Percentiles rank a stretch among this genome's conserved stretches.
These are phyloP conservation scores for Heterochromis multidens DNA, from an alignment of 2,113 vertebrate species.

Conservation along the genomic window DNA sequence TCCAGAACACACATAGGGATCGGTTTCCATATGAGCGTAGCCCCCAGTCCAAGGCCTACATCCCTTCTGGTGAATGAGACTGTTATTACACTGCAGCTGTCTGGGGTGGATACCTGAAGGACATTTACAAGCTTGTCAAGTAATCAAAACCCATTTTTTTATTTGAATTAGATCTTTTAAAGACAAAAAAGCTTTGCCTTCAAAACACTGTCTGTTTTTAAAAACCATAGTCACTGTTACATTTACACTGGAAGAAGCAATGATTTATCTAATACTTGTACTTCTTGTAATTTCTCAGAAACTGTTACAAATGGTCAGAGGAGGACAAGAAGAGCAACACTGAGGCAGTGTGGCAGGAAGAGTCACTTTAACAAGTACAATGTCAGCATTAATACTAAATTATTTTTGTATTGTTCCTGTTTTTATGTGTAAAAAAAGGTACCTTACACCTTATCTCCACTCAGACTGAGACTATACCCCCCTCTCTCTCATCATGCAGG, in stretches of 20 bases:
- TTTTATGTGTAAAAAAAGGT: background rate
- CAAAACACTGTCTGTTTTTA: background rate
- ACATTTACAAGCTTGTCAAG: conserved; percentile 41
- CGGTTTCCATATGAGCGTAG: conserved; percentile 27
- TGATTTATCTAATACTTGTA: background rate
- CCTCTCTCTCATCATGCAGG: no score
- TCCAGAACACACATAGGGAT: background rate
- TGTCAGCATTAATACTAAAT: background rate
- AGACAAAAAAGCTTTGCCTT: background rate
- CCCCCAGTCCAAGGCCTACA: conserved; percentile 9
- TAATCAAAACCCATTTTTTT: background rate
- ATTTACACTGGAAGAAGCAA: background rate
- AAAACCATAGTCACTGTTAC: background rate
- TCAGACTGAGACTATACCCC: no score
- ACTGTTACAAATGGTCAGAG: conserved; percentile 24
- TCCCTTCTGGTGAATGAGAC: conserved; percentile 27
- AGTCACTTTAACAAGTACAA: conserved; percentile 51
- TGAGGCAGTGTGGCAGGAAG: conserved; percentile 49
- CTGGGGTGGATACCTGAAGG: conserved; percentile 43
- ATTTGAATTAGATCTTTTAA: background rate
- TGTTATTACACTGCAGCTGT: conserved; percentile 51
- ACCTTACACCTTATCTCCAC: background rate
- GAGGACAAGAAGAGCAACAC: conserved; percentile 29
- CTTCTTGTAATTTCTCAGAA: conserved; percentile 2
- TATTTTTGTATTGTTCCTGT: no score